Evolutionary conservation across 1,140 invertebrate genomes (phyloP).

Genomic region (Achroia grisella): DNA sequence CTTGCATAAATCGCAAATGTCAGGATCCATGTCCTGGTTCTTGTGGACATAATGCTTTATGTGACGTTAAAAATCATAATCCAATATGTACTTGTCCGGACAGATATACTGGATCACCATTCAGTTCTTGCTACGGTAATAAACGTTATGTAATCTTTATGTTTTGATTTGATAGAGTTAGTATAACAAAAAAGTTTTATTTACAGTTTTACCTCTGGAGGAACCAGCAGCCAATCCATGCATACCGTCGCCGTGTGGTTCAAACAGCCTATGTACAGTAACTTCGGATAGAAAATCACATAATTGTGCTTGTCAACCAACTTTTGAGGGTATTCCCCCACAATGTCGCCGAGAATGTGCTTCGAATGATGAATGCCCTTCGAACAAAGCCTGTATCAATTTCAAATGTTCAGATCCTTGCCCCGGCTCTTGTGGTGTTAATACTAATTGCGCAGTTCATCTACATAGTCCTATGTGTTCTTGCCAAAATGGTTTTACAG

Average conservation of each 20-base stretch:
- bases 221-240: slow-evolving; percentile 77
- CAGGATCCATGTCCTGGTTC: slow-evolving; percentile 83
- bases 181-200: slow-evolving; percentile 8
- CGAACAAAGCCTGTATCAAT: slow-evolving; percentile 79
- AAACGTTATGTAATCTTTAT: slow-evolving; percentile 8
- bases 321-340: slow-evolving; percentile 80
- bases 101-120: slow-evolving; percentile 84
- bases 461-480: slow-evolving; percentile 85
- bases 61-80: slow-evolving; percentile 83
- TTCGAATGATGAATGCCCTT: slow-evolving; percentile 81
- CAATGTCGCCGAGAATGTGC: slow-evolving; percentile 83
- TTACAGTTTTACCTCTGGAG: slow-evolving; percentile 42
- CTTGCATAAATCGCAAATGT: slow-evolving; percentile 86
- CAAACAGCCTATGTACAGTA: slow-evolving; percentile 78
- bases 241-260: slow-evolving; percentile 82
- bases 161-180: neutral
- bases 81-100: slow-evolving; percentile 82
- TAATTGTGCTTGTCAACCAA: slow-evolving; percentile 79
- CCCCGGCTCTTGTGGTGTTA: slow-evolving; percentile 79
- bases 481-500: slow-evolving; percentile 75
- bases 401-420: slow-evolving; percentile 84
- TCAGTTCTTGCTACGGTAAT: slow-evolving; percentile 77
- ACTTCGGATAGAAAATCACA: slow-evolving; percentile 75
- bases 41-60: slow-evolving; percentile 82
- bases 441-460: slow-evolving; percentile 78